Base-by-base conservation (phyloP, 2,888 invertebrate genomes). In the Agrochola lychnidis region DNA sequence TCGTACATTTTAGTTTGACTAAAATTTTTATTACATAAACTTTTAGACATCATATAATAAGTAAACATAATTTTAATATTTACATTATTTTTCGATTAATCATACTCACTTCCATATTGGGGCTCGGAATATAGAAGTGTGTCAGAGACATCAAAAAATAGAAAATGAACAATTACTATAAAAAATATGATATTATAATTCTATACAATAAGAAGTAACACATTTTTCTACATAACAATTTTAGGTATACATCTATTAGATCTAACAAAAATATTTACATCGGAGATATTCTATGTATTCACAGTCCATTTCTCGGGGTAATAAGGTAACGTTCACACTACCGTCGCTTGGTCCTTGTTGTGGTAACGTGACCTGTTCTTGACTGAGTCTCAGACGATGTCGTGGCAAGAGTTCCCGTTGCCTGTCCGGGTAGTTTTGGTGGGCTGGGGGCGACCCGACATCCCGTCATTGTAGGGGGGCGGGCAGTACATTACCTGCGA, bases 341-440 rank as follows among this genome's bases (percentile, higher is more conserved):
- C 86, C 36, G 96, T 96, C n/a, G 93, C 94, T 83, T 93, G 93
- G 67, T 95, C 94, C 53, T 87, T 85, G 16, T 92, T 90, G 74
- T 80, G 82, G n/a, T 40, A 74, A 62, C 94, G 93, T 75, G 93
- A 87, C 89, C 96, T 95, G 86, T 94, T 93, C 79, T 94, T 93
- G 10, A 94, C 90, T 87, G 96, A 95, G 36, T 93, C 95, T 96
- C 96, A 96, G 87, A 97, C 96, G 76, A 96, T 95, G 87, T 97
- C 97, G 87, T 97, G 97, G 88, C 97, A 97, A 22, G 97, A 97
- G 92, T 97, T 97, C 22, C 98, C 98, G 91, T 97, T 98, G 88
- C 98, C 98, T 25, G 98, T 97, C 77, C 98, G 95, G 5, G 98
- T 98, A 0, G 98, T 98, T 91, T 97, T 98, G 61, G 98, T 98